phyloP scores from a whole-genome alignment of 2,797 vertebrate genomes.

The Neomorphus geoffroyi region DNA sequence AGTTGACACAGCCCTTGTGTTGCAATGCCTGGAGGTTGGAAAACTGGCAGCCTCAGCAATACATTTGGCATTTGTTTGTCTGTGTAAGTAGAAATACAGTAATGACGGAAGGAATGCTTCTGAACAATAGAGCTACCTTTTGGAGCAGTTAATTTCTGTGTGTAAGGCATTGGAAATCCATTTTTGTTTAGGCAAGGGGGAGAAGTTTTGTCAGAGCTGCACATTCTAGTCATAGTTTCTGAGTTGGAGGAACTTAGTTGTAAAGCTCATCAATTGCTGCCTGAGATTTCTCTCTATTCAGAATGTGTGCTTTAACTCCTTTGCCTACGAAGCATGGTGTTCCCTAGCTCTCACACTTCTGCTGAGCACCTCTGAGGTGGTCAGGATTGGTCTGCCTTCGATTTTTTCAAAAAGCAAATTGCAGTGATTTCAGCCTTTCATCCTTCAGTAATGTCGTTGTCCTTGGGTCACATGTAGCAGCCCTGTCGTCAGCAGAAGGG shows the following conservation, averaged over 20 bases:
- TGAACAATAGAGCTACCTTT: slow-evolving; percentile 36
- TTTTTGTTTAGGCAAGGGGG: neutral
- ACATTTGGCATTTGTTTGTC: slow-evolving; percentile 21
- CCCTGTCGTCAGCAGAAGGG: neutral
- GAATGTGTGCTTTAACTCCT: neutral
- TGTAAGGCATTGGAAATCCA: neutral
- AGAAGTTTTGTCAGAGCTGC: neutral
- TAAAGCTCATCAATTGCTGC: neutral
- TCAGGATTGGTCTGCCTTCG: neutral
- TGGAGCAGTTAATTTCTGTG: neutral
- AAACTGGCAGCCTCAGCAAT: slow-evolving; percentile 24
- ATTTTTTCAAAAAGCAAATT: neutral
- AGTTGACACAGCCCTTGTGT: slow-evolving; percentile 23
- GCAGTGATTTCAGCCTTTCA: neutral
- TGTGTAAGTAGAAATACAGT: slow-evolving; percentile 6
- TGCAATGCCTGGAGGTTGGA: slow-evolving; percentile 43
- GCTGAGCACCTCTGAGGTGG: rapidly evolving
- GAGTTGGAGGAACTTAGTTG: neutral
- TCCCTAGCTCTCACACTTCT: neutral
- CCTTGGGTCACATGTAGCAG: neutral
- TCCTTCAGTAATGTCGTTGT: neutral
- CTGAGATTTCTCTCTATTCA: neutral
- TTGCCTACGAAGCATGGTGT: neutral
- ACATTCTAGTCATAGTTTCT: neutral
- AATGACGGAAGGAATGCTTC: slow-evolving; percentile 19